Evolutionary conservation across 2,797 vertebrate genomes (phyloP), one percentile per base, ranked within the genome.

Genomic region (Hydrophis major): DNA sequence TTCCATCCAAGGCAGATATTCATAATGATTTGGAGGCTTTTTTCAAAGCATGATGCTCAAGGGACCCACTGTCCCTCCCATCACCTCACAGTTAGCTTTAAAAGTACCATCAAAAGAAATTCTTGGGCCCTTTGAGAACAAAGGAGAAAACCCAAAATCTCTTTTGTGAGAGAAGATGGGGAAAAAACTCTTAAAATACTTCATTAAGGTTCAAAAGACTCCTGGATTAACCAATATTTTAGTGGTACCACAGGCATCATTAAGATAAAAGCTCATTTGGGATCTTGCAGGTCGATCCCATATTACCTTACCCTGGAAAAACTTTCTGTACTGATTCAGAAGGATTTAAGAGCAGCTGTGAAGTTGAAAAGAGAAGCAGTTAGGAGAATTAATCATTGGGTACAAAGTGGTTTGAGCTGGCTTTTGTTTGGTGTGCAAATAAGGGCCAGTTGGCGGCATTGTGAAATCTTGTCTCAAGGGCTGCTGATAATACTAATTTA

Each of bases 401-500:
- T 0, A 60, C 57, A 74, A 18, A 93, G 42, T 27, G n/a, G 86
- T 83, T 32, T 4, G 11, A 6, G 0, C 0, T 0, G 93, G 47
- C 69, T 93, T 78, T 95, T 94, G 91, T 91, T 94, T 93, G 28
- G 50, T 66, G 20, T 14, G 42, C 87, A 91, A 96, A 89, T 28
- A 27, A 83, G 93, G 93, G 53, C 83, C 1, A 14, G 88, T 13
- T 61, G 74, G 57, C 0, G 2, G 87, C 2, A 0, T 92, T 25
- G 22, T 89, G 91, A 93, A 95, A 93, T 86, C 3, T 92, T 83
- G 92, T 93, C 53, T 55, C 89, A 88, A 74, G 86, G 27, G 25
- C 89, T 10, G 78, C 83, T 60, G 25, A 94, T 94, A 92, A 88
- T 88, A 57, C 87, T 94, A 25, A 96, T 95, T 95, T 95, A 78